Percentiles rank a stretch among this genome's conserved stretches.
phyloP scores from a whole-genome alignment of 2,797 vertebrate genomes.

The Dromococcyx pavoninus region DNA sequence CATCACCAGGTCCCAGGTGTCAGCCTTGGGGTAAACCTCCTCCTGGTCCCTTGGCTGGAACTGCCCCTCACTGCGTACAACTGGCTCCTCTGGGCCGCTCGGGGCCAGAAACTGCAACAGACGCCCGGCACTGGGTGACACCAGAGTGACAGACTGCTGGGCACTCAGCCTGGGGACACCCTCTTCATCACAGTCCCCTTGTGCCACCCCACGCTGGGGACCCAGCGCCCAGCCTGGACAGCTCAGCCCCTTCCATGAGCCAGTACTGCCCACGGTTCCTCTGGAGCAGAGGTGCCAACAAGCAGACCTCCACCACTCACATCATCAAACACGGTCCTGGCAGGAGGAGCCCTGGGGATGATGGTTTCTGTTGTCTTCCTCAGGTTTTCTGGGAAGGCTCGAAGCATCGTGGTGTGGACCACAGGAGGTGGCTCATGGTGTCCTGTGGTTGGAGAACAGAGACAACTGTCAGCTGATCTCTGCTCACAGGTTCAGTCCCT shows the following conservation, averaged over 20 bases:
- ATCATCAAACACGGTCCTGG: conserved; percentile 71
- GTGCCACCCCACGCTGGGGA: fast-evolving
- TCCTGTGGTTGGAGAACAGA: conserved; percentile 70
- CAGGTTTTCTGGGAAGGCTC: conserved; percentile 84
- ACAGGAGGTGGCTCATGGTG: conserved; percentile 91
- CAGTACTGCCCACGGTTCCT: fast-evolving
- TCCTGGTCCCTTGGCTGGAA: background rate
- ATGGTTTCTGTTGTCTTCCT: conserved; percentile 78
- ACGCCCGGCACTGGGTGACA: background rate
- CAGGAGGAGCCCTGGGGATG: conserved; percentile 73
- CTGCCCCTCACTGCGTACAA: background rate
- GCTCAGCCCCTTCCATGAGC: background rate
- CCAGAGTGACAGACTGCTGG: background rate
- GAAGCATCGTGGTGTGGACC: conserved; percentile 95
- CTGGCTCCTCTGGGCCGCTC: background rate
- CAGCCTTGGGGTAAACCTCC: conserved; percentile 55
- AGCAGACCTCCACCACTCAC: conserved; percentile 69
- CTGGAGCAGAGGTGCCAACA: background rate
- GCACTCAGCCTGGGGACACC: background rate
- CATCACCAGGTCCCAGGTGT: conserved; percentile 79
- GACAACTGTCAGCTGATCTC: background rate
- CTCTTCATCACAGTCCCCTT: no score
- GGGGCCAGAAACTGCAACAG: conserved; percentile 68
- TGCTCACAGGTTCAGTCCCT: background rate
- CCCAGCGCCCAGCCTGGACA: background rate